Base-by-base conservation (phyloP, 2,113 vertebrate species). In the Ophiodon elongatus region DNA sequence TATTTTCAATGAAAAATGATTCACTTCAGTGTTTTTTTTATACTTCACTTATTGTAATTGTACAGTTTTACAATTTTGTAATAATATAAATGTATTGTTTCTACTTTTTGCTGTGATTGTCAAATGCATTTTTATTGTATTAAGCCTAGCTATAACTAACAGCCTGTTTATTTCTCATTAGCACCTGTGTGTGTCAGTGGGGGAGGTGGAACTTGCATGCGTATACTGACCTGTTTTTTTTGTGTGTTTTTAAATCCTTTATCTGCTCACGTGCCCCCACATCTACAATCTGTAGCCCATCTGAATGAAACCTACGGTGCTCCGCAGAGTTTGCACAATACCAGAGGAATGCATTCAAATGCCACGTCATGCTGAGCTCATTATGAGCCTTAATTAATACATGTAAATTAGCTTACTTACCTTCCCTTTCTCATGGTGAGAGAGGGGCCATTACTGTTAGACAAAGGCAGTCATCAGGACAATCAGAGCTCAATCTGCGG, bases 1-100 rank as follows among this genome's bases (percentile, higher is more conserved):
- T 94, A 96, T 96, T 97, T 97, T 97, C 96, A 91, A 14, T 96
- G 97, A 97, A 98, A 97, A 96, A 92, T 85, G 52, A 92, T 91
- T 87, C 35, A 86, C 78, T 83, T 90, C 69, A 94, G 89, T 71
- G 69, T 88, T 79, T 85, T 83, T 81, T 85, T 80, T 80, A 94
- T 92, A 68, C 82, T 52, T 82, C 76, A 79, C 69, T 79, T 85
- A 27, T 84, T 87, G 65, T 90, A 82, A 69, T 80, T 86, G 88
- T 92, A 87, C 85, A 88, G 77, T 91, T 89, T 88, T 85, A 47
- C 69, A 84, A 43, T 88, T 71, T 78, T 88, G 74, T 89, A 83
- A 81, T 88, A 78, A 64, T 75, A 93, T 87, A 91, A 89, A 92
- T 76, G 43, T 80, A 39, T 88, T 78, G 75, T 87, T 90, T 87